Evolutionary conservation across 2,797 vertebrate genomes (phyloP).

Genomic region (Siniperca scherzeri): DNA sequence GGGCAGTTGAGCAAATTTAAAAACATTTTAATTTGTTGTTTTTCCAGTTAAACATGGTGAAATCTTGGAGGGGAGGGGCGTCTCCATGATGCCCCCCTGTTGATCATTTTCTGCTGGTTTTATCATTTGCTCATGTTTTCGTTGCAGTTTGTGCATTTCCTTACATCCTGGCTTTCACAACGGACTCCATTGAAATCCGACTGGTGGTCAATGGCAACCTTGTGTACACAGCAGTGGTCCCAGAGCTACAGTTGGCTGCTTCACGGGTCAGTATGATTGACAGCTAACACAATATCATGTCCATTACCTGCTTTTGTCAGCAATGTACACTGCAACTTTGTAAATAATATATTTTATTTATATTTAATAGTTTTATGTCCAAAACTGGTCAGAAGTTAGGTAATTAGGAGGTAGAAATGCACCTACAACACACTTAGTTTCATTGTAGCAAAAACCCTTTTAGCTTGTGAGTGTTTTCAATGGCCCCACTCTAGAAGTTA

Average conservation of each 20-base stretch:
- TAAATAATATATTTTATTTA: background rate
- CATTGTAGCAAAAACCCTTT: conserved; percentile 1
- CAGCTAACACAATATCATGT: background rate
- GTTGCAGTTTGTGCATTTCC: conserved; percentile 97
- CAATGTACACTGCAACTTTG: background rate
- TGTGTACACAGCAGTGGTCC: conserved; percentile 97
- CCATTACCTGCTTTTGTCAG: background rate
- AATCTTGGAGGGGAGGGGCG: too few species aligned
- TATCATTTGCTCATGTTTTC: conserved; percentile 12
- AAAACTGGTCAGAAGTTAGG: background rate
- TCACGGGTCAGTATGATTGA: conserved; percentile 90
- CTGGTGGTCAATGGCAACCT: conserved; percentile 98
- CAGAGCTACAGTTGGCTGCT: conserved; percentile 94
- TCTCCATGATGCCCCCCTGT: background rate
- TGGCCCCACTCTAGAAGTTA: conserved; percentile 6
- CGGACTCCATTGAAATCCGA: conserved; percentile 98
- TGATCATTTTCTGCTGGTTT: background rate
- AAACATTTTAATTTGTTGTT: background rate
- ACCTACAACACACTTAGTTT: background rate
- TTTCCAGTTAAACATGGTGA: background rate
- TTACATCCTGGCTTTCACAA: conserved; percentile 97
- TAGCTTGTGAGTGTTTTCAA: conserved; percentile 22
- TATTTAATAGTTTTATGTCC: background rate
- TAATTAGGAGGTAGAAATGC: background rate
- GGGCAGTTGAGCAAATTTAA: background rate